These are phyloP conservation scores for Ciconia nigra DNA, from an alignment of 2,797 vertebrate genomes.

Conservation along the genomic window DNA sequence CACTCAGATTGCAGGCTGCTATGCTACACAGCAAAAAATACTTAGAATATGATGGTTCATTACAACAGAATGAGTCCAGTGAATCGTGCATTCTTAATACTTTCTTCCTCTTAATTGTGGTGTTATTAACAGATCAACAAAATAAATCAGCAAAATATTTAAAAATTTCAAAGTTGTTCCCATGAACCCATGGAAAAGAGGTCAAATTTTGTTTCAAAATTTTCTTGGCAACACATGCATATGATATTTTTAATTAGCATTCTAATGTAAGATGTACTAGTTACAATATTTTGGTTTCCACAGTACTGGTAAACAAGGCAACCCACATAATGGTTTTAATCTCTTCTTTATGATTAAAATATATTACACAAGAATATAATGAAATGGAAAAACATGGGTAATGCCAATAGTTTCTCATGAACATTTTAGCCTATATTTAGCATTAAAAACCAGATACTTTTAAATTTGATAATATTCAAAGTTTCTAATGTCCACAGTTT, in stretches of 20 bases:
- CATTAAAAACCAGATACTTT: neutral
- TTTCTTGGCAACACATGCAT: neutral
- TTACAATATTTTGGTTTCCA: neutral
- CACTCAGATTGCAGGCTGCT: neutral
- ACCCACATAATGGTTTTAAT: neutral
- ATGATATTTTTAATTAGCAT: neutral
- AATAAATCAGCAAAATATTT: neutral
- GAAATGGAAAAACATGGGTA: neutral
- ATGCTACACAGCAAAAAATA: neutral
- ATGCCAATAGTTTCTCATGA: neutral
- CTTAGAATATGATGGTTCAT: constrained; percentile 15
- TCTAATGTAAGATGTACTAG: neutral
- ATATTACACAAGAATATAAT: neutral
- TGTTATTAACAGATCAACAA: neutral
- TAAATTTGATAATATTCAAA: neutral
- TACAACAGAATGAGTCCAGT: neutral
- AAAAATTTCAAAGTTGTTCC: neutral
- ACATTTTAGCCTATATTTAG: neutral
- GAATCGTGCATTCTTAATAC: neutral
- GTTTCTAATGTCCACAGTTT: neutral
- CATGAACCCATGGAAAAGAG: neutral
- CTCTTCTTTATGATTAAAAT: neutral
- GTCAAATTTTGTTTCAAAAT: neutral
- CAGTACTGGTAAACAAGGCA: neutral
- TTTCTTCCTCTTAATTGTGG: neutral